These are phyloP conservation scores for Leptobrachium leishanense DNA, from an alignment of 2,113 vertebrate genomes.

Conservation along the genomic window DNA sequence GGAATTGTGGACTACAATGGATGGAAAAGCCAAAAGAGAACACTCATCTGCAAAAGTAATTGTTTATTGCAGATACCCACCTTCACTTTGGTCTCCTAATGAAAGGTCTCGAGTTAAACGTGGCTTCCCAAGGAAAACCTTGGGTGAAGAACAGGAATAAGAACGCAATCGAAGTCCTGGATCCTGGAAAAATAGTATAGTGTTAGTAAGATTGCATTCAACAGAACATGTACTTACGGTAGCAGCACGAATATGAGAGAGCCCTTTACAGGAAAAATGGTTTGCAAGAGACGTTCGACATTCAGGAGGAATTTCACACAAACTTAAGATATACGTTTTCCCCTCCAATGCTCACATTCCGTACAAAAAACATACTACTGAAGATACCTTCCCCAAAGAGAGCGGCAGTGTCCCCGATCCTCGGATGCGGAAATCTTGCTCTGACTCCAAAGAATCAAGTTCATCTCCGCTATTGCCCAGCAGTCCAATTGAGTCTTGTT, in stretches of 20 bases:
- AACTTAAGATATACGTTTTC: no score
- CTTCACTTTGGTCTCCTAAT: conserved; percentile 64
- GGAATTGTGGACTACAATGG: no score
- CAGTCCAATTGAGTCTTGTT: conserved; percentile 52
- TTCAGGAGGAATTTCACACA: no score
- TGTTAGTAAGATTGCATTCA: neutral
- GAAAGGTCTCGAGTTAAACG: conserved; percentile 65
- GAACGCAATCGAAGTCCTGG: conserved; percentile 83
- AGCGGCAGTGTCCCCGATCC: conserved; percentile 70
- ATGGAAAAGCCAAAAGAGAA: no score
- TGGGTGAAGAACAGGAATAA: conserved; percentile 90
- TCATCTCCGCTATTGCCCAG: conserved; percentile 64
- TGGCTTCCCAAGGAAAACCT: conserved; percentile 72
- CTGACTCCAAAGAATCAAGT: conserved; percentile 58
- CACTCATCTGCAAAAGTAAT: neutral
- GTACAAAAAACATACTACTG: neutral
- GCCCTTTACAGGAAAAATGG: no score
- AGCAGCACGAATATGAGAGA: no score
- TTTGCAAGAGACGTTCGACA: no score
- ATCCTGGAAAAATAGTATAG: conserved; percentile 65
- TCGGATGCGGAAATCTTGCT: conserved; percentile 63
- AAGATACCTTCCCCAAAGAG: conserved; percentile 72
- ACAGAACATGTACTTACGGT: no score
- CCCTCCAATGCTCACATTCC: no score
- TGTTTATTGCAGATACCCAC: conserved; percentile 64